Conservation (phyloP, 2,113 vertebrate species). For the Verasper variegatus region DNA sequence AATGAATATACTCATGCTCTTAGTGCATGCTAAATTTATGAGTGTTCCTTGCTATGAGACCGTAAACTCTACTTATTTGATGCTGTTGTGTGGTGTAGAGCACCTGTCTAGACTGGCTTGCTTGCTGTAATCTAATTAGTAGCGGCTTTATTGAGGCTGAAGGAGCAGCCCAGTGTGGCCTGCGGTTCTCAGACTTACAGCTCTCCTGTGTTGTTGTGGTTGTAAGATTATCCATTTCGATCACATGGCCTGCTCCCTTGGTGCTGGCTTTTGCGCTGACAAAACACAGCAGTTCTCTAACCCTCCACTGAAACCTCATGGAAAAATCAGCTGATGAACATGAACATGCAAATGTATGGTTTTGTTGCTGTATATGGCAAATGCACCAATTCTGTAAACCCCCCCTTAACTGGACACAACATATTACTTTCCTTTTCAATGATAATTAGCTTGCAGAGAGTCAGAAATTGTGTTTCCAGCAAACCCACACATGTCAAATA, state of each 20-base stretch:
- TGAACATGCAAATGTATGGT: background rate
- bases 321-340: conserved; percentile 4
- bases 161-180: conserved; percentile 50
- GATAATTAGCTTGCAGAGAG: conserved; percentile 3
- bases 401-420: background rate
- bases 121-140: conserved; percentile 76
- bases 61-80: conserved; percentile 27
- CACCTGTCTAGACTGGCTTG: conserved; percentile 76
- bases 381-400: background rate
- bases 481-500: background rate
- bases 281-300: conserved; percentile 22
- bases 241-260: conserved; percentile 45
- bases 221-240: conserved; percentile 58
- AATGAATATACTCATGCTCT: background rate
- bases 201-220: conserved; percentile 51
- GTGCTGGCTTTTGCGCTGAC: conserved; percentile 9
- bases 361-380: conserved; percentile 11
- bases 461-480: conserved; percentile 18
- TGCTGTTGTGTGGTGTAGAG: conserved; percentile 48
- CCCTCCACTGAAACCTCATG: conserved; percentile 4
- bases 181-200: conserved; percentile 28
- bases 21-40: conserved; percentile 8
- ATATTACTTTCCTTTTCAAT: background rate
- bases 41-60: conserved; percentile 26
- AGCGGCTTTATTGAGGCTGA: conserved; percentile 63